These are phyloP conservation scores for Rattus rattus DNA, from an alignment of 2,113 vertebrate species.

Conservation along the genomic window DNA sequence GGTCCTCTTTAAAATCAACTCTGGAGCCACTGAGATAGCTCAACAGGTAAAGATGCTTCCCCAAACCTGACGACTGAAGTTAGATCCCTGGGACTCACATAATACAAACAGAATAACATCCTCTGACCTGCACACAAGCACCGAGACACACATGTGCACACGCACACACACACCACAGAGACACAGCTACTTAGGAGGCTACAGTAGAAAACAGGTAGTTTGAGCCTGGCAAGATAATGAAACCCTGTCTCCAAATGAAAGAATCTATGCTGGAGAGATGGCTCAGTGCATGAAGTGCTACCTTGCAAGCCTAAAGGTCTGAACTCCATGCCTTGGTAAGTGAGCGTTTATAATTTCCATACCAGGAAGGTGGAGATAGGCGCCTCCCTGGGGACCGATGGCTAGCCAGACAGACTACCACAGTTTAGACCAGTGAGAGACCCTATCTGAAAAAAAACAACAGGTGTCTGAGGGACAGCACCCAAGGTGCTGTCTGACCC, in stretches of 20 bases:
- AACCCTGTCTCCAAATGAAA: background rate
- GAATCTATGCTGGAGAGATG: background rate
- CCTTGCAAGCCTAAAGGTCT: background rate
- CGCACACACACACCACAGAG: background rate
- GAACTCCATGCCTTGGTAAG: background rate
- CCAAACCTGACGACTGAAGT: background rate
- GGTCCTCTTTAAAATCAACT: background rate
- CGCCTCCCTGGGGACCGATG: background rate
- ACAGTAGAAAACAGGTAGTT: background rate
- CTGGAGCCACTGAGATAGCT: background rate
- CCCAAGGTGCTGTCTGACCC: background rate
- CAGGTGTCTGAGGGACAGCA: background rate
- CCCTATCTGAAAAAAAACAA: background rate
- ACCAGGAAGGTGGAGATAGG: background rate
- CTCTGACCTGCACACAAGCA: background rate
- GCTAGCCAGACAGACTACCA: background rate
- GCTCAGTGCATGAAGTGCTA: background rate
- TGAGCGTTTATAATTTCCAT: background rate
- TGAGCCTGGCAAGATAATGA: background rate
- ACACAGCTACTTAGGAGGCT: background rate
- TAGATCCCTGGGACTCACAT: background rate
- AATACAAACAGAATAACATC: background rate
- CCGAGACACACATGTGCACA: no score
- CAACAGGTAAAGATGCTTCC: background rate
- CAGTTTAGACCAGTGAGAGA: background rate